These are phyloP conservation scores for Urocolius indicus DNA, from an alignment of 2,113 vertebrate species.

Conservation along the genomic window DNA sequence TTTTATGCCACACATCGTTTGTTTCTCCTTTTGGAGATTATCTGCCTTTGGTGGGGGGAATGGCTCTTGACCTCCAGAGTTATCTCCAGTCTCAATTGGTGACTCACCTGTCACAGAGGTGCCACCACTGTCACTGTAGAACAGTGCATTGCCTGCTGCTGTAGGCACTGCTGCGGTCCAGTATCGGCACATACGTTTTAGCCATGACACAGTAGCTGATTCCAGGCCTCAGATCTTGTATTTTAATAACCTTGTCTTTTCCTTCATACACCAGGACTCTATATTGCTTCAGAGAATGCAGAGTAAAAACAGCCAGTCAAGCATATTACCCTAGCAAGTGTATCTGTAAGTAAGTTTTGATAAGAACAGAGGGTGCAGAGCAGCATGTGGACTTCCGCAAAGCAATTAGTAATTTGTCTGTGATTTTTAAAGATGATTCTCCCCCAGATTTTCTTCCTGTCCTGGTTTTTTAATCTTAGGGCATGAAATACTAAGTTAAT, in stretches of 20 bases:
- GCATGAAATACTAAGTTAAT: background rate
- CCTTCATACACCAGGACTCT: constrained; percentile 71
- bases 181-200: background rate
- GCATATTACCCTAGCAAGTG: background rate
- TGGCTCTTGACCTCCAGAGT: background rate
- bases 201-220: constrained; percentile 61
- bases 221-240: constrained; percentile 35
- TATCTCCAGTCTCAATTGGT: background rate
- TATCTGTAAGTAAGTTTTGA: background rate
- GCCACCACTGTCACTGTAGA: background rate
- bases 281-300: constrained; percentile 20
- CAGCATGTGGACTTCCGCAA: background rate
- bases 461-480: background rate
- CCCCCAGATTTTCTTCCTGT: background rate
- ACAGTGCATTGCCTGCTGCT: constrained; percentile 37
- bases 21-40: background rate
- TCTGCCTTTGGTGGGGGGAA: background rate
- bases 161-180: constrained; percentile 65
- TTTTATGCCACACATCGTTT: background rate
- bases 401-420: background rate
- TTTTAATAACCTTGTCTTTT: constrained; percentile 36
- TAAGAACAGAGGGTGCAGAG: background rate
- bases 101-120: background rate
- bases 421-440: background rate
- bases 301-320: constrained; percentile 15